Percentiles rank a stretch among this genome's conserved stretches.
phyloP scores from a whole-genome alignment of 2,888 invertebrate genomes.

The Sarcophaga subvicina region DNA sequence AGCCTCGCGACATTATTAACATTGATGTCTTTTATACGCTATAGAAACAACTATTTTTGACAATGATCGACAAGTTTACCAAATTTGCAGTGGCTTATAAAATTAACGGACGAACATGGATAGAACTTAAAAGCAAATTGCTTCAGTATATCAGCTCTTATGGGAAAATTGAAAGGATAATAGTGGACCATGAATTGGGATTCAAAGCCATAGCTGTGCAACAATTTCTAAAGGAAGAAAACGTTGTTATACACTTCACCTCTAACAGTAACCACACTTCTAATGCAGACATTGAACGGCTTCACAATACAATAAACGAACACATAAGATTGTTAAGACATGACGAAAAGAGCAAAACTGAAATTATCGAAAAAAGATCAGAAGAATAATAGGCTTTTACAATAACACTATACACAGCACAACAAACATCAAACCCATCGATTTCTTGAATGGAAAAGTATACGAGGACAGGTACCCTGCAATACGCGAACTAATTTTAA shows the following conservation, averaged over 20 bases:
- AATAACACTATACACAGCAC: conserved; percentile 69
- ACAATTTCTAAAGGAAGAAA: conserved; percentile 54
- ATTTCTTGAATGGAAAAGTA: conserved; percentile 68
- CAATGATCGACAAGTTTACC: background rate
- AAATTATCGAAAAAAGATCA: conserved; percentile 65
- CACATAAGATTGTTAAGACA: conserved; percentile 68
- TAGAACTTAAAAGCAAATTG: too few species aligned
- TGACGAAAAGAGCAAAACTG: conserved; percentile 43
- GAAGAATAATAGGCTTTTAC: conserved; percentile 64
- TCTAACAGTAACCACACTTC: conserved; percentile 21
- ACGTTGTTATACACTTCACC: conserved; percentile 57
- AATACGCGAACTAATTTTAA: conserved; percentile 55
- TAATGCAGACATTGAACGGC: conserved; percentile 50
- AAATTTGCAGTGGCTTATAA: too few species aligned
- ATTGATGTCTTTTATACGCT: conserved; percentile 6
- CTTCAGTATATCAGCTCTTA: background rate
- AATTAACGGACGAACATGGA: too few species aligned
- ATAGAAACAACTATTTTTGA: background rate
- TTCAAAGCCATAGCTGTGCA: conserved; percentile 30
- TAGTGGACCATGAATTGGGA: background rate
- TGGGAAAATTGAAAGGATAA: background rate
- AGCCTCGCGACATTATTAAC: background rate
- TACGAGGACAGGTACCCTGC: conserved; percentile 49
- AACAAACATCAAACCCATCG: conserved; percentile 64
- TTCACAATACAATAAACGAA: conserved; percentile 67